phyloP scores from a whole-genome alignment of 1,140 invertebrate genomes.

The Planococcus citri region DNA sequence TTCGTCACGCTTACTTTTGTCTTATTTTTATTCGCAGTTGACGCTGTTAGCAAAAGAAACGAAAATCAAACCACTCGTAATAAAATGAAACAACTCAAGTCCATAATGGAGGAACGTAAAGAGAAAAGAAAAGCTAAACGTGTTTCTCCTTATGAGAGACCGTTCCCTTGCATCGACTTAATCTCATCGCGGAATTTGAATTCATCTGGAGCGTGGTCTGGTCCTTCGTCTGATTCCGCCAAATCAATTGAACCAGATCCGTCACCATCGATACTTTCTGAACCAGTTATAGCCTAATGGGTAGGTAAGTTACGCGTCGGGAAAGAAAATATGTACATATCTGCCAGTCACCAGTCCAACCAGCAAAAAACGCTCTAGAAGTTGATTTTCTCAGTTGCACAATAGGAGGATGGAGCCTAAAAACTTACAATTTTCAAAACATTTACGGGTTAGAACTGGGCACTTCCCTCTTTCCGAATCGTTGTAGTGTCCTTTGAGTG shows the following conservation, averaged over 20 bases:
- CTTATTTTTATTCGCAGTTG: background rate
- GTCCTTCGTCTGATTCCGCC: background rate
- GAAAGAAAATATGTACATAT: too few species aligned
- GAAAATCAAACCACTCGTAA: conserved; percentile 69
- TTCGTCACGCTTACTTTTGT: too few species aligned
- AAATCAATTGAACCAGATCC: background rate
- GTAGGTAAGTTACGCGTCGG: background rate
- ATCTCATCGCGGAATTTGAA: background rate
- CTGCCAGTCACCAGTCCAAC: too few species aligned
- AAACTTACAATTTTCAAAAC: too few species aligned
- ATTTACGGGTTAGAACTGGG: too few species aligned
- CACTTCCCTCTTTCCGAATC: too few species aligned
- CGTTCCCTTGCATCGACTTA: background rate
- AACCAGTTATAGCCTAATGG: conserved; percentile 1
- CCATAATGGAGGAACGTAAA: conserved; percentile 77
- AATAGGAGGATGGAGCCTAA: too few species aligned
- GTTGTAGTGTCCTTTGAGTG: too few species aligned
- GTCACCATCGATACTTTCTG: background rate
- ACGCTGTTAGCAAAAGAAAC: conserved; percentile 26
- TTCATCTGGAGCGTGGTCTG: background rate
- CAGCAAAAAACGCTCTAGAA: too few species aligned
- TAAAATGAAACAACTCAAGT: conserved; percentile 69
- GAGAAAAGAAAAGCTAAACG: conserved; percentile 65
- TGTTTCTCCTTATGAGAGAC: conserved; percentile 35
- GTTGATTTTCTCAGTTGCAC: too few species aligned